Conservation (phyloP, 2,888 invertebrate species). For the Drosophila pullipes region DNA sequence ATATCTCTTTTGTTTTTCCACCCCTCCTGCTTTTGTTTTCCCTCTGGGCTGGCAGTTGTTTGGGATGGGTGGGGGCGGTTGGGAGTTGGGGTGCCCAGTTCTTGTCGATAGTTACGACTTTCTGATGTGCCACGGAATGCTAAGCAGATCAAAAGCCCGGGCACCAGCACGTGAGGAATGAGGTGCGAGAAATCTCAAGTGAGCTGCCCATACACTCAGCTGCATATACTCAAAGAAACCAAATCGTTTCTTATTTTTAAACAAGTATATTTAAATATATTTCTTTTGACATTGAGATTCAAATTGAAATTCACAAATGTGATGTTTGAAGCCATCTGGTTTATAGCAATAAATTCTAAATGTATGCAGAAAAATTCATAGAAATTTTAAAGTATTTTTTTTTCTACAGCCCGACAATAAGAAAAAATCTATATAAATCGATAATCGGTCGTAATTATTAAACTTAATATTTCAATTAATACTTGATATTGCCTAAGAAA, state of each 20-base stretch:
- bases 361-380: background rate
- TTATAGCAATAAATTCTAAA: background rate
- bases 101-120: constrained; percentile 78
- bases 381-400: background rate
- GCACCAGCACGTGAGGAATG: constrained; percentile 36
- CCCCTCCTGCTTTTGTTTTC: constrained; percentile 10
- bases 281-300: background rate
- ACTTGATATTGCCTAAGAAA: background rate
- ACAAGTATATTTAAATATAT: background rate
- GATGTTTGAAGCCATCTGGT: background rate
- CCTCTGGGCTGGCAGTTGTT: background rate
- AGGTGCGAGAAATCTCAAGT: constrained; percentile 78
- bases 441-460: background rate
- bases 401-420: background rate
- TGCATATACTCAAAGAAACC: constrained; percentile 10
- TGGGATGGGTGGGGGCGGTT: background rate
- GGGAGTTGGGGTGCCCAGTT: constrained; percentile 36
- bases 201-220: constrained; percentile 62
- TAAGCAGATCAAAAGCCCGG: constrained; percentile 77
- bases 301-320: background rate
- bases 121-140: constrained; percentile 77
- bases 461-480: too few species aligned
- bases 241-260: background rate
- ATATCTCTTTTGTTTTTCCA: constrained; percentile 20
- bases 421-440: background rate